Evolutionary conservation across 2,113 vertebrate species (phyloP), one percentile per base, ranked within the genome.

Genomic region (Benitochromis conjunctus): DNA sequence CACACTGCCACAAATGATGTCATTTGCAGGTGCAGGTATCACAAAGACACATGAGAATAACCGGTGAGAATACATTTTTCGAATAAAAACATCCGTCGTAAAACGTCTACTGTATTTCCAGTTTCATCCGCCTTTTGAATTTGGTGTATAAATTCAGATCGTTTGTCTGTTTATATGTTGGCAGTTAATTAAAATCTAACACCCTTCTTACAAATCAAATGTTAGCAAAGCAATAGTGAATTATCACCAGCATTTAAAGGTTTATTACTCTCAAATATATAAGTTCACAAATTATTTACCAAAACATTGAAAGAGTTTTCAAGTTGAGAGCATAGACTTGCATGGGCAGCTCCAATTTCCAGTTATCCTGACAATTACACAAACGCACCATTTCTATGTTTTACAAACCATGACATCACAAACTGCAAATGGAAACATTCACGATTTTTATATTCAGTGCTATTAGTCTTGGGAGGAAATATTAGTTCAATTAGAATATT

Each of bases 401-500:
- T 46, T 26, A 71, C n/a, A 26, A 18, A 10, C 8, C 21, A 71
- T 71, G 64, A 71, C 51, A 89, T 86, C 51, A 34, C 48, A 62
- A 82, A 89, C 19, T 36, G 53, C 79, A 91, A 55, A 64, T 31
- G 87, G 58, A 88, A 86, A 90, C 78, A 86, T 38, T 80, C 77
- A 53, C 41, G 58, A 54, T 82, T 94, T 85, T 66, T 53, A 85
- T 60, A n/a, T 74, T 38, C 89, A 92, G 93, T 92, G 91, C 88
- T 88, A 91, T 94, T 88, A 92, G 21, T 41, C n/a, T 38, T 38
- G 60, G 88, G 55, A 85, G 80, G 38, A 90, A 89, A 90, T 89
- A 85, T 86, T 58, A 88, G 79, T 84, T 88, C 34, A 86, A 84
- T 90, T 57, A 87, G 57, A 86, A 64, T 82, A 19, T 81, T 86